phyloP scores from a whole-genome alignment of 2,888 invertebrate species.

The Acleris laterana region DNA sequence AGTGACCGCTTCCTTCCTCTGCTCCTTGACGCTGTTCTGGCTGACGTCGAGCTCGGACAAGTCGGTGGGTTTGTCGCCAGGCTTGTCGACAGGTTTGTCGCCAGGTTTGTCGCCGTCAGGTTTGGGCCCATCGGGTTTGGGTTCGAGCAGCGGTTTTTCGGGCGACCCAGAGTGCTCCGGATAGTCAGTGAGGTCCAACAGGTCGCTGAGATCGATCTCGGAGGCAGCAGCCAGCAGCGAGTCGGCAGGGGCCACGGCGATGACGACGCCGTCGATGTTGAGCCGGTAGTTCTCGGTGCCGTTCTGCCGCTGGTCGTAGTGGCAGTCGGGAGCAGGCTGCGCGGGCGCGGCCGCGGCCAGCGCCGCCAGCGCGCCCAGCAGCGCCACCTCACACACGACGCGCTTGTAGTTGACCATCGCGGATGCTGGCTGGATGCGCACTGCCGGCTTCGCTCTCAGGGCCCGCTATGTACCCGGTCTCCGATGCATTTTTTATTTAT shows the following conservation, averaged over 20 bases:
- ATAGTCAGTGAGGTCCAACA: slow-evolving; percentile 64
- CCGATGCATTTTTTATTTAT: slow-evolving; percentile 82
- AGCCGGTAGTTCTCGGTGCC: slow-evolving; percentile 90
- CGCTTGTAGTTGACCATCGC: slow-evolving; percentile 82
- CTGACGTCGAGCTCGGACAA: slow-evolving; percentile 50
- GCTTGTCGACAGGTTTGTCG: slow-evolving; percentile 40
- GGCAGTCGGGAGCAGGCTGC: slow-evolving; percentile 51
- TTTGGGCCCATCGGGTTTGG: slow-evolving; percentile 41
- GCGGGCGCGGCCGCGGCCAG: slow-evolving; percentile 55
- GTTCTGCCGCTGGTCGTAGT: slow-evolving; percentile 91
- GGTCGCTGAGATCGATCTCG: slow-evolving; percentile 69
- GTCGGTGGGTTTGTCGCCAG: slow-evolving; percentile 39
- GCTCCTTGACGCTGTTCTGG: slow-evolving; percentile 55
- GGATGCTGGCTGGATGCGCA: slow-evolving; percentile 60
- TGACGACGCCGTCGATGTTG: slow-evolving; percentile 87
- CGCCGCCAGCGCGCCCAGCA: slow-evolving; percentile 51
- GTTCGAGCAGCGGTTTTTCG: slow-evolving; percentile 26
- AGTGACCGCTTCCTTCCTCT: slow-evolving; percentile 62
- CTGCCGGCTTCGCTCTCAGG: slow-evolving; percentile 63
- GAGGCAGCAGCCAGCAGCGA: slow-evolving; percentile 83
- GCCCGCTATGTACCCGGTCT: slow-evolving; percentile 74
- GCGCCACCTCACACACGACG: slow-evolving; percentile 67
- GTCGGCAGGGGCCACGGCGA: slow-evolving; percentile 87
- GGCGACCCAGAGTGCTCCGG: slow-evolving; percentile 43
- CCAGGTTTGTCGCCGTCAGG: slow-evolving; percentile 35